phyloP scores from a whole-genome alignment of 2,797 vertebrate genomes.

The Poeciliopsis paucimaculata region DNA sequence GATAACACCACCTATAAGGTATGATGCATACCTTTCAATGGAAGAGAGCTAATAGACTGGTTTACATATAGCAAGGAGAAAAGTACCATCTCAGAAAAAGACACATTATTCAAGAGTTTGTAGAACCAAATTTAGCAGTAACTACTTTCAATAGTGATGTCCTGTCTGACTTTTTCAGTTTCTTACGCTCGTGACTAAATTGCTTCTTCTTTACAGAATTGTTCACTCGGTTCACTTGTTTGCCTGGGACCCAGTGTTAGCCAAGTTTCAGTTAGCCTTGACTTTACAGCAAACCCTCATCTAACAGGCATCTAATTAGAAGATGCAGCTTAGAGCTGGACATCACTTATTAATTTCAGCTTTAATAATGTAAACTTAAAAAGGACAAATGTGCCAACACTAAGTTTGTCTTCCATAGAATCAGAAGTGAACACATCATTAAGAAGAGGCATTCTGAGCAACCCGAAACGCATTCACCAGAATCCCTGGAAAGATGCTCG shows the following conservation, averaged over 20 bases:
- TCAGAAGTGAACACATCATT: neutral
- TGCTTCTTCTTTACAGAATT: neutral
- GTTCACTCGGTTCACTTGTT: neutral
- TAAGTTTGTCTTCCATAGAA: neutral
- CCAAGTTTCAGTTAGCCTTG: neutral
- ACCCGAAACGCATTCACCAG: neutral
- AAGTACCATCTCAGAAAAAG: neutral
- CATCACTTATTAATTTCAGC: neutral
- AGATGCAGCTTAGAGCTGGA: neutral
- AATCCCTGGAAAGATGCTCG: neutral
- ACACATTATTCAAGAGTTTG: neutral
- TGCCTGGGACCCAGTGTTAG: neutral
- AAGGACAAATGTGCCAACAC: neutral
- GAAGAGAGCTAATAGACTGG: neutral
- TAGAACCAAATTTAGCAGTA: neutral
- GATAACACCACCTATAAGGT: conserved; percentile 90
- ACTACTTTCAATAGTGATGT: neutral
- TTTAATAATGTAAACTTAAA: neutral
- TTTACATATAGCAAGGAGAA: neutral
- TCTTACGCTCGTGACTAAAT: neutral
- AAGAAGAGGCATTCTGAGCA: neutral
- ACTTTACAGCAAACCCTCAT: neutral
- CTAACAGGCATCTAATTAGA: neutral
- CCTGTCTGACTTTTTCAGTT: neutral
- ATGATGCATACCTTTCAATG: conserved; percentile 12